A percentile compares a stretch with the other conserved stretches of the same genome.
Evolutionary conservation across 2,113 vertebrate genomes (phyloP).

Genomic region (Gopherus evgoodei): DNA sequence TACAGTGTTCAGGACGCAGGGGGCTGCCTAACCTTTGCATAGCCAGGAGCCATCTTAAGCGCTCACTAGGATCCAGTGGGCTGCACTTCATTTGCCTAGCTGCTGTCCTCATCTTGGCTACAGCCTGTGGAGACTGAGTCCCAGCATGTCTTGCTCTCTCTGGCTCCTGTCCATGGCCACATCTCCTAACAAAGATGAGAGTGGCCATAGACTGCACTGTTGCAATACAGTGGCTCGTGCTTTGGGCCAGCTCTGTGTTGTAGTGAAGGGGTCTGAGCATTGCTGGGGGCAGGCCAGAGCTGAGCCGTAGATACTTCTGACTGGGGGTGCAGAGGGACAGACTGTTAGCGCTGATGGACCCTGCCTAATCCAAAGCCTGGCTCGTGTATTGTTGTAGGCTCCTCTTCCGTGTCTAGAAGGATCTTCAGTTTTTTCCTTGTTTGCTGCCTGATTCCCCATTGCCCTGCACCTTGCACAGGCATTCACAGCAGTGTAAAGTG

Average conservation of each 20-base stretch:
- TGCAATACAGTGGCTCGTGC: background rate
- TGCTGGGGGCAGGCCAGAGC: background rate
- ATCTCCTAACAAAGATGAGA: background rate
- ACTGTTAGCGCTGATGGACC: background rate
- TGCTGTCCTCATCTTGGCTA: background rate
- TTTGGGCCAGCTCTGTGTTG: background rate
- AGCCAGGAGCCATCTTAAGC: background rate
- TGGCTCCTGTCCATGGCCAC: background rate
- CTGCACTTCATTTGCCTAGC: background rate
- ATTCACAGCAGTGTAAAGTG: background rate
- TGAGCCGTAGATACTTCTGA: background rate
- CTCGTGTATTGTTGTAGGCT: background rate
- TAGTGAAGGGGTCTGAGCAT: background rate
- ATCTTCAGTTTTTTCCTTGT: background rate
- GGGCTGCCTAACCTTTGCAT: background rate
- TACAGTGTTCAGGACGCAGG: background rate
- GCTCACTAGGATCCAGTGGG: background rate
- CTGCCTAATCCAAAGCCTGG: background rate
- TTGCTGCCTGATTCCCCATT: background rate
- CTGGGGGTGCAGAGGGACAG: background rate
- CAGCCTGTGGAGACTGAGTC: background rate
- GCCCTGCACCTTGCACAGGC: rapidly evolving
- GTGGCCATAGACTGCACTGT: background rate
- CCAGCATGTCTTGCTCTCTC: background rate
- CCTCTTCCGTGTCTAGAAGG: background rate